A percentile compares a stretch with the other conserved stretches of the same genome.
These are phyloP conservation scores for Pherbina coryleti DNA, from an alignment of 2,888 invertebrate species.

Conservation along the genomic window DNA sequence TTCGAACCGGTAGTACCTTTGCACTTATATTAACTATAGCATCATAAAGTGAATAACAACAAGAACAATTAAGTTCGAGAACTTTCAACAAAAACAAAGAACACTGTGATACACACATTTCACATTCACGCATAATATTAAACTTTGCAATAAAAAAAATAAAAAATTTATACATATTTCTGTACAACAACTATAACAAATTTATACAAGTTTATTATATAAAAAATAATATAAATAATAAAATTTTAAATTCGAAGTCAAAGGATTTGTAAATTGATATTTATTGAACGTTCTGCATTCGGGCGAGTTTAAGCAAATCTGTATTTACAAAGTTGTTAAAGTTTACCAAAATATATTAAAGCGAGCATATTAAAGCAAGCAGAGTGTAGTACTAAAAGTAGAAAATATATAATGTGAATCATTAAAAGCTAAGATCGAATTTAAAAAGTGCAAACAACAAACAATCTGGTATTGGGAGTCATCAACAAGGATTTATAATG, in stretches of 20 bases:
- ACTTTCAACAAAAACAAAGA: slow-evolving; percentile 37
- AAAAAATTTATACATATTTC: background rate
- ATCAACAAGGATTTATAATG: slow-evolving; percentile 61
- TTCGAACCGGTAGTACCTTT: slow-evolving; percentile 13
- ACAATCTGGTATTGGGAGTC: background rate
- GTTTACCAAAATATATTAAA: background rate
- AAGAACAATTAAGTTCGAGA: slow-evolving; percentile 27
- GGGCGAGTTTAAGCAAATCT: background rate
- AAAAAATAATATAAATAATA: slow-evolving; percentile 23
- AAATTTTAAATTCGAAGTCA: slow-evolving; percentile 6
- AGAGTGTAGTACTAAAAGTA: too few species aligned
- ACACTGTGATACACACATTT: slow-evolving; percentile 54
- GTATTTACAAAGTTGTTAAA: slow-evolving; percentile 24
- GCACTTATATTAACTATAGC: too few species aligned
- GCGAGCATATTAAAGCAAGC: too few species aligned
- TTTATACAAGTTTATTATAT: slow-evolving; percentile 15
- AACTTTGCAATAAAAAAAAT: slow-evolving; percentile 23
- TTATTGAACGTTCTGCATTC: background rate
- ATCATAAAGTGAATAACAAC: slow-evolving; percentile 35
- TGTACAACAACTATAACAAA: background rate
- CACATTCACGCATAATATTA: slow-evolving; percentile 42
- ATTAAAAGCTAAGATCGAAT: background rate
- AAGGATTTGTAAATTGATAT: slow-evolving; percentile 4
- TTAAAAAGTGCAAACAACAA: background rate
- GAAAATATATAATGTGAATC: background rate